These are phyloP conservation scores for Odontocolon sp. DNA, from an alignment of 2,888 invertebrate genomes.

Conservation along the genomic window DNA sequence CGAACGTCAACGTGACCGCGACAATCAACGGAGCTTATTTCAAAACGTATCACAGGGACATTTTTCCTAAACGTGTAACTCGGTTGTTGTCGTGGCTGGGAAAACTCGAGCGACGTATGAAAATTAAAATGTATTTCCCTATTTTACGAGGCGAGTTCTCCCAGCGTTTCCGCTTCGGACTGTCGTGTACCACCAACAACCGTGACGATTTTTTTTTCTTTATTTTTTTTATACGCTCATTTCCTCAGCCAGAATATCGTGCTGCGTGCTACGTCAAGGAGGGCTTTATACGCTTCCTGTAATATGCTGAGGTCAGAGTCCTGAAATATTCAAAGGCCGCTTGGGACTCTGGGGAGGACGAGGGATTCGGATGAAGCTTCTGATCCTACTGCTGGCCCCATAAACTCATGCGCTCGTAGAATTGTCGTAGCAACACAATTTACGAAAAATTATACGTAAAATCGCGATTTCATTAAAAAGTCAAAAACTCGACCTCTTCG, in stretches of 20 bases:
- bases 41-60: too few relatives aligned
- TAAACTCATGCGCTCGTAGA: constrained; percentile 20
- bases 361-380: constrained; percentile 12
- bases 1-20: background rate
- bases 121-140: constrained; percentile 35
- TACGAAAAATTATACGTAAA: background rate
- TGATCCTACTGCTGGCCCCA: background rate
- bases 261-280: background rate
- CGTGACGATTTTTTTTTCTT: constrained; percentile 36
- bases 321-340: constrained; percentile 57
- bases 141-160: background rate
- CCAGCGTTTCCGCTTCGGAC: background rate
- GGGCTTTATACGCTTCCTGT: constrained; percentile 23
- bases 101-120: background rate
- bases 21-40: background rate
- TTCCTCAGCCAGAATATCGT: background rate
- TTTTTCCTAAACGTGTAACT: background rate
- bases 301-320: constrained; percentile 51
- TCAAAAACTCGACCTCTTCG: too few relatives aligned
- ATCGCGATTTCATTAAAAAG: background rate
- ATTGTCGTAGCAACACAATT: background rate
- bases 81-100: background rate
- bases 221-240: constrained; percentile 20
- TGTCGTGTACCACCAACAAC: background rate
- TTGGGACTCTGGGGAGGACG: constrained; percentile 23